These are phyloP conservation scores for Ceyx melanurus DNA, from an alignment of 2,113 vertebrate genomes.

Conservation along the genomic window DNA sequence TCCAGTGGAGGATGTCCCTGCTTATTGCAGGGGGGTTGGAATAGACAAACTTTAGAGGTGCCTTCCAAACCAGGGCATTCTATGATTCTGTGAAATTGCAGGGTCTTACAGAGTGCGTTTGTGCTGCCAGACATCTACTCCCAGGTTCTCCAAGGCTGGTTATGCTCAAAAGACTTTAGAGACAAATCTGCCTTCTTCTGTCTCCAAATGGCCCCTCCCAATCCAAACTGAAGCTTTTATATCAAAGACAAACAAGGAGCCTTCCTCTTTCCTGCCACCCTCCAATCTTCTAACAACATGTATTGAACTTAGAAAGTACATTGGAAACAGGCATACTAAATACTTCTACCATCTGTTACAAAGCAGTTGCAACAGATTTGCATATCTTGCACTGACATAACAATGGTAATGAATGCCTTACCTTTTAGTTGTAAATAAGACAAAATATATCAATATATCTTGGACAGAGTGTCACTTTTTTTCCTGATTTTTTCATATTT, in stretches of 20 bases:
- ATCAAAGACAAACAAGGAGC: not conserved
- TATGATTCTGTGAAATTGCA: not conserved
- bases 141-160: not conserved
- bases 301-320: not conserved
- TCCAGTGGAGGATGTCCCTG: too few species aligned
- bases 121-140: not conserved
- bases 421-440: not conserved
- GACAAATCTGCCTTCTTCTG: not conserved
- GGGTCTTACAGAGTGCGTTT: not conserved
- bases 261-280: not conserved
- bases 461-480: not conserved
- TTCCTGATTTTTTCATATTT: not conserved
- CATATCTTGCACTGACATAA: not conserved
- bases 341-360: slow-evolving; percentile 23
- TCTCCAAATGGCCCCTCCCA: not conserved
- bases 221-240: not conserved
- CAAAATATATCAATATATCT: not conserved
- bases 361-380: not conserved
- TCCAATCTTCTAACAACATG: not conserved
- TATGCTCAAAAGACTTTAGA: not conserved
- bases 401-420: not conserved
- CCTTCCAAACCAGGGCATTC: too few species aligned
- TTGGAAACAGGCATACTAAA: not conserved
- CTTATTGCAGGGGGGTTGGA: too few species aligned
- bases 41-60: too few species aligned